Percentiles rank a stretch among this genome's conserved stretches.
phyloP scores from a whole-genome alignment of 1,140 invertebrate genomes.

The Amphibalanus amphitrite region DNA sequence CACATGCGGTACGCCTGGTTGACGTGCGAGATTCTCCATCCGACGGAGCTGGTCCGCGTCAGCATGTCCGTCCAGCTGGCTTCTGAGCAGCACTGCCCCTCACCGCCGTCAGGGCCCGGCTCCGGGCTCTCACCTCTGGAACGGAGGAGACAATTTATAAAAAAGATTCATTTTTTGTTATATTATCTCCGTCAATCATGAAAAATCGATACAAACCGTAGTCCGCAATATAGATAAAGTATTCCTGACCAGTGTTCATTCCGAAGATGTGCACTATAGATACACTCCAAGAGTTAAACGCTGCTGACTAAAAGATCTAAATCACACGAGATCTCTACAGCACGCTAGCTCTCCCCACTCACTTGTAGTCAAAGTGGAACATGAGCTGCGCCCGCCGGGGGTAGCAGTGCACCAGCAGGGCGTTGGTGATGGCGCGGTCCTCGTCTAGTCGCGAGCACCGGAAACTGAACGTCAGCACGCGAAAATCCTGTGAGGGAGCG shows the following conservation, averaged over 20 bases:
- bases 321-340: too few relatives aligned
- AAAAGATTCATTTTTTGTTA: too few relatives aligned
- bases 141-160: too few relatives aligned
- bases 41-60: background rate
- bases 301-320: too few relatives aligned
- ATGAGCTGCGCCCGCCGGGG: background rate
- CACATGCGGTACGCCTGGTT: background rate
- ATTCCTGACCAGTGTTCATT: too few relatives aligned
- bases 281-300: too few relatives aligned
- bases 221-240: too few relatives aligned
- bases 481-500: background rate
- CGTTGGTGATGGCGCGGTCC: background rate
- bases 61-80: background rate
- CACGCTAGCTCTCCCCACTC: background rate
- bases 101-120: too few relatives aligned
- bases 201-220: too few relatives aligned
- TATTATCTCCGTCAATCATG: too few relatives aligned
- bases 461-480: background rate
- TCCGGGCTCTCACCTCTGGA: too few relatives aligned
- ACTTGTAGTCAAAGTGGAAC: constrained; percentile 4
- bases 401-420: background rate
- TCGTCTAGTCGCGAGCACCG: background rate
- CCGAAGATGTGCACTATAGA: too few relatives aligned
- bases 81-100: background rate
- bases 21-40: background rate